These are phyloP conservation scores for Anolis apletophallus DNA, from an alignment of 2,797 vertebrate species.

Conservation along the genomic window DNA sequence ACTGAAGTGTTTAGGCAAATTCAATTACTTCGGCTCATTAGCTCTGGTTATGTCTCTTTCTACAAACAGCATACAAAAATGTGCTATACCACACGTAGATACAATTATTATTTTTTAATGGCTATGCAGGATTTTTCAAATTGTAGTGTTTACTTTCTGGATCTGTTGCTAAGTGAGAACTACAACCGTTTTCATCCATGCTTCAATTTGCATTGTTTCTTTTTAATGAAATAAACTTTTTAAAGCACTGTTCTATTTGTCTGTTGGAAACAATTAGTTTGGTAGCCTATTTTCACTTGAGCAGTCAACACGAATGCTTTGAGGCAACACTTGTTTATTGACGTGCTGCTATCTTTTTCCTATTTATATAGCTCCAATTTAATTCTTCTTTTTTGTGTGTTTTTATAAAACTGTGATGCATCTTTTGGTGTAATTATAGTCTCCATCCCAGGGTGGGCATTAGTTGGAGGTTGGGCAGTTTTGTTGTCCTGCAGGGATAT, in stretches of 20 bases:
- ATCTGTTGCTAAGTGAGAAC: neutral
- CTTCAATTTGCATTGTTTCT: neutral
- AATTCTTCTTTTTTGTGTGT: neutral
- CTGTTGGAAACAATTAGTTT: constrained; percentile 25
- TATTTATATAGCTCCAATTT: neutral
- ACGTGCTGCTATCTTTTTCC: neutral
- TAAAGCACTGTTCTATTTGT: neutral
- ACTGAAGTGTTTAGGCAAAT: constrained; percentile 53
- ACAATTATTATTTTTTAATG: constrained; percentile 40
- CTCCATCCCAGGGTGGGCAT: no score
- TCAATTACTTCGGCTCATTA: constrained; percentile 53
- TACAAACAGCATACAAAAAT: constrained; percentile 47
- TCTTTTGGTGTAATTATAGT: neutral
- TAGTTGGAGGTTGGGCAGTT: no score
- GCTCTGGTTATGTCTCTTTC: constrained; percentile 45
- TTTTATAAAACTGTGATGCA: neutral
- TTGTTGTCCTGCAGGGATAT: no score
- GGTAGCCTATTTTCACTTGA: neutral
- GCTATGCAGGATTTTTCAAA: constrained; percentile 33
- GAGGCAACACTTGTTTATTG: neutral
- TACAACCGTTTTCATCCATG: constrained; percentile 9
- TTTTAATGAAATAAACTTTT: neutral
- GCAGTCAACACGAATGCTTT: neutral
- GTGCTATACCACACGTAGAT: constrained; percentile 52
- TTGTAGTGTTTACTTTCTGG: constrained; percentile 22